Evolutionary conservation across 1,140 invertebrate genomes (phyloP).

Genomic region (Schmidtea mediterranea): DNA sequence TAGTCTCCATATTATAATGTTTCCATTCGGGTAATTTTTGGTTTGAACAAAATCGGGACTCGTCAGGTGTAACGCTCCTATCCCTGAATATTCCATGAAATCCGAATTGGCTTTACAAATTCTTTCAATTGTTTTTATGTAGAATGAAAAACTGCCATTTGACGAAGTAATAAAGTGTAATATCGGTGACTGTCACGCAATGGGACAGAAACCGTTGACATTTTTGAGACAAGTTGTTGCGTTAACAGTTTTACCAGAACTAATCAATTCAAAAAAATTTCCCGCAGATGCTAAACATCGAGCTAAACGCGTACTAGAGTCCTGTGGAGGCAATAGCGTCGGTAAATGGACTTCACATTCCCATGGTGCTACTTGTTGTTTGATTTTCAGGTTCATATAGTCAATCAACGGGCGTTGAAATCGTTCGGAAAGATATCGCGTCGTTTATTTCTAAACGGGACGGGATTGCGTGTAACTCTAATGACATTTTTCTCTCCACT

Average conservation of each 20-base stretch:
- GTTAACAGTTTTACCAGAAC: slow-evolving; percentile 35
- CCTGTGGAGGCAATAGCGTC: slow-evolving; percentile 42
- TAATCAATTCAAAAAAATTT: slow-evolving; percentile 37
- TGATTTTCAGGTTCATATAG: slow-evolving; percentile 41
- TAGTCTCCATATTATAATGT: too few species aligned
- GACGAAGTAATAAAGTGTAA: slow-evolving; percentile 82
- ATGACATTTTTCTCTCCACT: slow-evolving; percentile 55
- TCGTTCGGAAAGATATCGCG: slow-evolving; percentile 63
- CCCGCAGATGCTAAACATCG: slow-evolving; percentile 56
- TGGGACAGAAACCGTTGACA: slow-evolving; percentile 74
- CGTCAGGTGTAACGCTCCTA: too few species aligned
- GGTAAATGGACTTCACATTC: slow-evolving; percentile 21
- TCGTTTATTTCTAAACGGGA: slow-evolving; percentile 62
- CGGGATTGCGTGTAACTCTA: slow-evolving; percentile 41
- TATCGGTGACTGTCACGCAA: slow-evolving; percentile 92
- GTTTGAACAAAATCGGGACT: too few species aligned
- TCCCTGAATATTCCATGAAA: too few species aligned
- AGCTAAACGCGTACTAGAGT: slow-evolving; percentile 42
- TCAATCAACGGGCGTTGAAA: slow-evolving; percentile 65
- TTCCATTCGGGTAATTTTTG: too few species aligned
- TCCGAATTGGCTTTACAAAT: too few species aligned
- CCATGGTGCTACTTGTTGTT: too few species aligned
- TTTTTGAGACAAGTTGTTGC: slow-evolving; percentile 35
- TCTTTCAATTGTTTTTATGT: too few species aligned
- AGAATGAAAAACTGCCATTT: slow-evolving; percentile 36